Base-by-base conservation (phyloP, 2,888 invertebrate species). In the Heliconius ethilla region DNA sequence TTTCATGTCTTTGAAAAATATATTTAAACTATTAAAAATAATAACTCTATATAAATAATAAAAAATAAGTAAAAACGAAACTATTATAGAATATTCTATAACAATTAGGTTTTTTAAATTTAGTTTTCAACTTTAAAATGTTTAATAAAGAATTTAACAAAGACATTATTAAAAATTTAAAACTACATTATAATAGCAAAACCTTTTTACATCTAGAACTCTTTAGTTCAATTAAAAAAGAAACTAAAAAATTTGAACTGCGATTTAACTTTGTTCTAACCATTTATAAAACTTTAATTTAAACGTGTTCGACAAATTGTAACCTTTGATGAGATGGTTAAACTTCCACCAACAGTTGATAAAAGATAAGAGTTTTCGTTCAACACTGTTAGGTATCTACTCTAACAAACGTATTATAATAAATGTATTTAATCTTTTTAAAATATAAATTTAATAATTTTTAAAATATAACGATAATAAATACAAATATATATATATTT, bases 251-350 rank as follows among this genome's bases (percentile, higher is more conserved):
- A 70, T 33, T 59, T 55, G n/a, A 55, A 29, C n/a, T 29, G 29
- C 33, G 33, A 33, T 72, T 72, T 59, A 59, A 59, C 59, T 37
- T 72, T 59, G n/a, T 72, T 59, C 33, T n/a, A 59, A 33, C 51
- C 55, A 45, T 63, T 74, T 40, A 27, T 33, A 74, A 74, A 63
- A 40, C 18, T 74, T 74, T 45, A 18, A 74, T 74, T 74, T 74
- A 45, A 65, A 65, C 74, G 27, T 74, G 74, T 65, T 65, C 40
- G 45, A 74, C 74, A 74, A 74, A 63, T 63, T 40, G 63, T 74
- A 74, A 74, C 74, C 27, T 45, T 45, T 63, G 74, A 74, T 74
- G 74, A 62, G 40, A 45, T 27, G 40, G 29, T 65, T 27, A 40
- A 74, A 74, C 40, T 74, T 65, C 63, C 27, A 74, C 62, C 63